A percentile compares a stretch with the other conserved stretches of the same genome.
phyloP scores from a whole-genome alignment of 2,797 vertebrate species.

The Thalassophryne amazonica region DNA sequence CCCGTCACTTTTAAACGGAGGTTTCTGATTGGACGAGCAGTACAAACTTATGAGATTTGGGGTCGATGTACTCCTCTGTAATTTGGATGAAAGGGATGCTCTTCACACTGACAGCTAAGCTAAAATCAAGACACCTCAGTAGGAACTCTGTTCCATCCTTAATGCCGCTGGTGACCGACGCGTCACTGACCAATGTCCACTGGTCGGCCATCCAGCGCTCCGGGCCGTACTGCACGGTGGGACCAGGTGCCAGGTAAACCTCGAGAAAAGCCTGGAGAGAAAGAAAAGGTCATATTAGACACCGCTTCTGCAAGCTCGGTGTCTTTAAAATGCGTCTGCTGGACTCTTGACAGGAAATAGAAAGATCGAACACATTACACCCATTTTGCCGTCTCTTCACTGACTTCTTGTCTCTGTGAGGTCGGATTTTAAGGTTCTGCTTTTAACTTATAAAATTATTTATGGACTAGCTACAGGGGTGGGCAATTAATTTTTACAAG shows the following conservation, averaged over 20 bases:
- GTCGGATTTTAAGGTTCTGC: no score
- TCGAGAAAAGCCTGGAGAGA: slow-evolving; percentile 90
- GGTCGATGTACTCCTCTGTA: slow-evolving; percentile 91
- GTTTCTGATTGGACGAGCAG: slow-evolving; percentile 95
- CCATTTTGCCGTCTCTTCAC: no score
- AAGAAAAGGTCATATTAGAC: no score
- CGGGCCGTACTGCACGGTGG: slow-evolving; percentile 90
- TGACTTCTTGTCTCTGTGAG: no score
- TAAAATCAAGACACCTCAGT: slow-evolving; percentile 92
- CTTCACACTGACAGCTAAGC: slow-evolving; percentile 89
- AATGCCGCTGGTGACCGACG: slow-evolving; percentile 88
- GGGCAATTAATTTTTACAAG: no score
- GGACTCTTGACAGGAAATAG: no score
- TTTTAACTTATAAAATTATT: no score
- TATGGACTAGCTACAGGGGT: no score
- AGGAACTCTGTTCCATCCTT: slow-evolving; percentile 86
- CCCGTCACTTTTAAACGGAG: slow-evolving; percentile 79
- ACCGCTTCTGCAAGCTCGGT: background rate
- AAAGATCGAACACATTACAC: no score
- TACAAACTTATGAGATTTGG: slow-evolving; percentile 95
- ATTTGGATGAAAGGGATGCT: slow-evolving; percentile 91
- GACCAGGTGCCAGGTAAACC: slow-evolving; percentile 88
- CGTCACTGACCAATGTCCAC: slow-evolving; percentile 94
- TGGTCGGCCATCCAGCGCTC: slow-evolving; percentile 91
- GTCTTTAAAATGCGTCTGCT: no score